Percentiles rank a stretch among this genome's conserved stretches.
phyloP scores from a whole-genome alignment of 2,113 vertebrate genomes.

The Neolamprologus ventralis region DNA sequence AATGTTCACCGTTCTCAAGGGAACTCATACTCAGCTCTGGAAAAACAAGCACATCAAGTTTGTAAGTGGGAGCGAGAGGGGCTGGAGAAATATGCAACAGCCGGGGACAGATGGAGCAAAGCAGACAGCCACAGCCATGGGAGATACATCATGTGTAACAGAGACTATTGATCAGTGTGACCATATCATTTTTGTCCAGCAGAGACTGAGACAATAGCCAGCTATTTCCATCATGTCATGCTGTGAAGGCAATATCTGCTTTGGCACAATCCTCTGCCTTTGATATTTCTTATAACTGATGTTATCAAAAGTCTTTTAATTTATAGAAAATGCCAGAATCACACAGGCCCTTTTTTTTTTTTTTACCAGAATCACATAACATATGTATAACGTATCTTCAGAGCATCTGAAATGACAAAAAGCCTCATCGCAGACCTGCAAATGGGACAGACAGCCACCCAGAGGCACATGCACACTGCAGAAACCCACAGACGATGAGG shows the following conservation, averaged over 20 bases:
- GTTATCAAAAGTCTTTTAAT: neutral
- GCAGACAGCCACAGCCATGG: constrained; percentile 60
- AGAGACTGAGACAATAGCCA: constrained; percentile 42
- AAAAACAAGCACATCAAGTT: constrained; percentile 1
- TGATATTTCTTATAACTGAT: neutral
- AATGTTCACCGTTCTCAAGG: constrained; percentile 7
- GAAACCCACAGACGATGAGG: neutral
- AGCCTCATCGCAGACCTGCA: neutral
- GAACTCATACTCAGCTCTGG: neutral
- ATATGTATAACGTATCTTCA: constrained; percentile 14
- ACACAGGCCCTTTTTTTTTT: neutral
- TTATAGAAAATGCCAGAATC: neutral
- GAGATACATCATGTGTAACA: constrained; percentile 74
- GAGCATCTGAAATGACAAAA: constrained; percentile 6
- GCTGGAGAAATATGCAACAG: constrained; percentile 31
- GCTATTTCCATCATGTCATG: constrained; percentile 11
- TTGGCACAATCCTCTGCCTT: neutral
- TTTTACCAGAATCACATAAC: neutral
- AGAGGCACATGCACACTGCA: neutral
- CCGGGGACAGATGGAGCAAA: constrained; percentile 47
- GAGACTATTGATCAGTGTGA: constrained; percentile 67
- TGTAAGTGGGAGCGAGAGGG: neutral
- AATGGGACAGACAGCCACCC: constrained; percentile 1
- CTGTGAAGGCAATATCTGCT: constrained; percentile 12
- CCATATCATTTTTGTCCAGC: constrained; percentile 44